Base-by-base conservation (phyloP, 1,140 invertebrate genomes). In the Littorina saxatilis region DNA sequence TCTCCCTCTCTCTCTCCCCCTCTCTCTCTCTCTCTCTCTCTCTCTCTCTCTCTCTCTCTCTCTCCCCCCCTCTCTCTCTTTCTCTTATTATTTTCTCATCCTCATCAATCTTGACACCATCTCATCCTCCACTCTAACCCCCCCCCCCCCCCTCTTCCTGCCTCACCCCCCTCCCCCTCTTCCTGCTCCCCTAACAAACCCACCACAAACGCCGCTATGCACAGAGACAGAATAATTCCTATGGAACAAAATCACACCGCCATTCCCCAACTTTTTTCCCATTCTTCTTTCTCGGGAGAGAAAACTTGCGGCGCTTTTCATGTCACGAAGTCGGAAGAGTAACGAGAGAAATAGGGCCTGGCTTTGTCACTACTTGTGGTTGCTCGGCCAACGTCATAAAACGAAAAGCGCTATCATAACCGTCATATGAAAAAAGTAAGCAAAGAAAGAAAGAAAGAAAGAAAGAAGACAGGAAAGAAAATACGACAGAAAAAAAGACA, bases 11-110 rank as follows among this genome's bases (percentile, higher is more conserved):
- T 61, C 9, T 40, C 32, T 72, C 32, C 32, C n/a, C 32, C 11
- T 72, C n/a, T 72, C 68, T 72, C 35, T 72, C 35, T 72, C 68
- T 72, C 35, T 39, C 68, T 72, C 5, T 72, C 5, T 37, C 32
- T 72, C 61, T 66, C 2, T 66, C 58, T 61, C 7, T 61, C 23
- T 7, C 27, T 29, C 27, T 61, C 58, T 61, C 58, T 29, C 20
- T 61, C 58, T 61, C 27, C 23, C 27, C n/a, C 58, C n/a, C 20
- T 29, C 27, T 61, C 58, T 61, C 27, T 61, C 27, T 61, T 23
- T 61, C 27, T 61, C 58, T 61, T n/a, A n/a, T n/a, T n/a, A n/a
- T n/a, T n/a, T n/a, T n/a, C n/a, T n/a, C n/a, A n/a, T n/a, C n/a
- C n/a, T n/a, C n/a, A n/a, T n/a, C n/a, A n/a, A n/a, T n/a, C n/a